These are phyloP conservation scores for Podarcis siculus DNA, from an alignment of 2,797 vertebrate species.

Conservation along the genomic window DNA sequence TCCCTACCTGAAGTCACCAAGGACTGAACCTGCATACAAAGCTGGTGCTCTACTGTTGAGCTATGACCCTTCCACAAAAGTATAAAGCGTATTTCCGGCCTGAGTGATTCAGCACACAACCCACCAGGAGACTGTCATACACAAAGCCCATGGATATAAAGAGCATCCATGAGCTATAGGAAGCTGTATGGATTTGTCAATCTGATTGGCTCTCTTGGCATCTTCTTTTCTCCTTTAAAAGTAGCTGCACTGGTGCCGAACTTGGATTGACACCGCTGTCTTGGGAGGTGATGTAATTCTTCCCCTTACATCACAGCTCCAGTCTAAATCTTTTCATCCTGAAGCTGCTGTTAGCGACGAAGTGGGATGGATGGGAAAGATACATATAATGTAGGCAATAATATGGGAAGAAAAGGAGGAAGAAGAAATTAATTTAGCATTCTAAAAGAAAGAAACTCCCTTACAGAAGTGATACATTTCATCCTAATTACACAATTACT, in stretches of 20 bases:
- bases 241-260: background rate
- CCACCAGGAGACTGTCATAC: background rate
- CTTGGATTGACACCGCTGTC: background rate
- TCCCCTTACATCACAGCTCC: background rate
- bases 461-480: constrained; percentile 19
- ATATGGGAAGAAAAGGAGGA: constrained; percentile 21
- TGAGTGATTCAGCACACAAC: background rate
- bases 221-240: background rate
- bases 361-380: background rate
- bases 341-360: background rate
- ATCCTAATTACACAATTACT: constrained; percentile 18
- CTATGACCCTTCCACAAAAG: too few relatives aligned
- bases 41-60: too few relatives aligned
- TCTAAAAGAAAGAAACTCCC: constrained; percentile 14
- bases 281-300: background rate
- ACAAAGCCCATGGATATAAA: background rate
- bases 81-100: background rate
- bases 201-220: background rate
- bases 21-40: too few relatives aligned
- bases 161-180: too few relatives aligned
- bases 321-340: background rate
- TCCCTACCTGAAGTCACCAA: too few relatives aligned
- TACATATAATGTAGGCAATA: background rate
- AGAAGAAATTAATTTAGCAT: constrained; percentile 43
- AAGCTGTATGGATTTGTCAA: too few relatives aligned